A percentile compares a stretch with the other conserved stretches of the same genome.
phyloP scores from a whole-genome alignment of 2,797 vertebrate species.

The Gymnoscopelus braueri region DNA sequence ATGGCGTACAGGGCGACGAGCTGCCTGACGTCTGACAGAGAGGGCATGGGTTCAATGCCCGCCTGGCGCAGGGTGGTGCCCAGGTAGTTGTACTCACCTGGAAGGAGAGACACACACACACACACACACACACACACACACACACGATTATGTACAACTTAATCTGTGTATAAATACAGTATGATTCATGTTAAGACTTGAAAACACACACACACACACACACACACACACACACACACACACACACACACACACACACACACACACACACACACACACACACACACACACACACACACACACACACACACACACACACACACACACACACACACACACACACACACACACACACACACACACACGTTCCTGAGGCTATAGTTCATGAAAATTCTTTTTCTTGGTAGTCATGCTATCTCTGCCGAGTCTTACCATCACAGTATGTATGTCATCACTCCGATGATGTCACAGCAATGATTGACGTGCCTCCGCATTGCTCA shows the following conservation, averaged over 20 bases:
- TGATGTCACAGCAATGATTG: background rate
- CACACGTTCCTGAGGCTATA: background rate
- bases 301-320: background rate
- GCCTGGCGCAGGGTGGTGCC: constrained; percentile 74
- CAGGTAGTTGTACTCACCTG: constrained; percentile 85
- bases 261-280: background rate
- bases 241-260: background rate
- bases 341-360: background rate
- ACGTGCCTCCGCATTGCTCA: background rate
- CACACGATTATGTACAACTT: background rate
- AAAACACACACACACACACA: background rate
- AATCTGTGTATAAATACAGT: background rate
- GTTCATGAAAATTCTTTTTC: background rate
- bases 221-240: background rate
- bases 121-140: background rate
- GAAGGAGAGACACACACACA: background rate
- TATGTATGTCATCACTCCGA: background rate
- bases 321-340: constrained; percentile 4
- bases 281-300: too few relatives aligned
- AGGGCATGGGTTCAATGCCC: constrained; percentile 83
- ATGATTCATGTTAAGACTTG: background rate
- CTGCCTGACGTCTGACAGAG: constrained; percentile 84
- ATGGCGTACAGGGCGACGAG: constrained; percentile 85
- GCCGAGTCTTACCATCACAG: background rate
- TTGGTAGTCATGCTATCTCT: background rate